Evolutionary conservation across 2,888 invertebrate genomes (phyloP).

Genomic region (Ophonus ardosiacus): DNA sequence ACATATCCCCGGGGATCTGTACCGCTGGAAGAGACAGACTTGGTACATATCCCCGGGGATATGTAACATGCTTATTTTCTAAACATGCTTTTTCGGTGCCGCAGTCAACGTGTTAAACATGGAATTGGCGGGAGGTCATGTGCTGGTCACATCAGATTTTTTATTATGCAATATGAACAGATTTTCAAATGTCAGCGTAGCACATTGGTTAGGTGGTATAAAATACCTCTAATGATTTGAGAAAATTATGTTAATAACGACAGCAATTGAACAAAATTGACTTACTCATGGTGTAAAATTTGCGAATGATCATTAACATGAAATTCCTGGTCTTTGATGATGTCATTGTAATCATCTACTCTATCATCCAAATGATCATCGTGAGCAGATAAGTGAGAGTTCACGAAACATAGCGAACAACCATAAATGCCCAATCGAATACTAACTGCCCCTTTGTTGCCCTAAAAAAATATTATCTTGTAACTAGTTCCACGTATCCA

Average conservation of each 20-base stretch:
- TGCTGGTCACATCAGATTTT: too few relatives aligned
- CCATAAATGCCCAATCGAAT: conserved; percentile 92
- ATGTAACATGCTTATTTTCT: too few relatives aligned
- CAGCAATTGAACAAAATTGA: conserved; percentile 63
- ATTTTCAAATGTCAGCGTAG: too few relatives aligned
- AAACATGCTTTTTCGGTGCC: too few relatives aligned
- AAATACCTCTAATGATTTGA: background rate
- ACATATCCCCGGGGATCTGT: too few relatives aligned
- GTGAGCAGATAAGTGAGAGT: conserved; percentile 94
- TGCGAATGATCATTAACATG: conserved; percentile 86
- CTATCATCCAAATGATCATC: conserved; percentile 90
- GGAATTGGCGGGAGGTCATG: too few relatives aligned
- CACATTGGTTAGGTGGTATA: too few relatives aligned
- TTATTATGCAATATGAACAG: too few relatives aligned
- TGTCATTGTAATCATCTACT: conserved; percentile 91
- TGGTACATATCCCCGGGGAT: too few relatives aligned
- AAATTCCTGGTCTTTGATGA: conserved; percentile 90
- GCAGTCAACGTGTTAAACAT: too few relatives aligned
- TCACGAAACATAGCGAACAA: conserved; percentile 91
- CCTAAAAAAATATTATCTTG: conserved; percentile 77
- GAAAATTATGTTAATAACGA: background rate
- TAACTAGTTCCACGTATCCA: too few relatives aligned
- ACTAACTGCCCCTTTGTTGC: conserved; percentile 96
- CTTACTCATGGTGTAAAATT: conserved; percentile 95
- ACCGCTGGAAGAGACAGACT: too few relatives aligned